Percentiles rank a stretch among this genome's conserved stretches.
Evolutionary conservation across 2,113 vertebrate genomes (phyloP).

Genomic region (Himantopus leucocephalus): DNA sequence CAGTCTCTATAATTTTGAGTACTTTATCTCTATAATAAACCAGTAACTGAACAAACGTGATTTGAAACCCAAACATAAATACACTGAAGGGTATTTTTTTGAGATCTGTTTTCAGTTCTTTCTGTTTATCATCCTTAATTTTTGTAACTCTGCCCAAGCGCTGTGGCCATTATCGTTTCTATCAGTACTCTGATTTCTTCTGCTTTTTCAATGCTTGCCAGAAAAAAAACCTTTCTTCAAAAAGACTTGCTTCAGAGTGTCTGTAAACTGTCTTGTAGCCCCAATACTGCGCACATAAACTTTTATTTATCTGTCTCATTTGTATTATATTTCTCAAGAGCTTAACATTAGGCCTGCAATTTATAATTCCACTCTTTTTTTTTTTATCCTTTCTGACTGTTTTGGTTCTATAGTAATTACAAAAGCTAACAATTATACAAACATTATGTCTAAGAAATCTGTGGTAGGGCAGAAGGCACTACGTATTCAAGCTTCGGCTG

Average conservation of each 20-base stretch:
- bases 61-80: not conserved
- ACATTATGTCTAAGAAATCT: not conserved
- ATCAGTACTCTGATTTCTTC: not conserved
- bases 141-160: not conserved
- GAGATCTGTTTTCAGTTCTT: not conserved
- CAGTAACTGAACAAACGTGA: not conserved
- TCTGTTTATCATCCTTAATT: not conserved
- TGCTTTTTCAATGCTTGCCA: not conserved
- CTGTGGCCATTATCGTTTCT: not conserved
- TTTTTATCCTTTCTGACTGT: not conserved
- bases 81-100: not conserved
- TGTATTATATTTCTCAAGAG: not conserved
- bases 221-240: not conserved
- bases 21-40: not conserved
- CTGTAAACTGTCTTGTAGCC: not conserved
- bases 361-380: not conserved
- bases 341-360: not conserved
- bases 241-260: not conserved
- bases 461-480: not conserved
- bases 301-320: not conserved
- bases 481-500: not conserved
- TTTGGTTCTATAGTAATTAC: not conserved
- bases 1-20: not conserved
- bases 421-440: not conserved
- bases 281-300: not conserved